Percentiles rank a stretch among this genome's conserved stretches.
These are phyloP conservation scores for Cephus runcator DNA, from an alignment of 2,888 invertebrate genomes.

Conservation along the genomic window DNA sequence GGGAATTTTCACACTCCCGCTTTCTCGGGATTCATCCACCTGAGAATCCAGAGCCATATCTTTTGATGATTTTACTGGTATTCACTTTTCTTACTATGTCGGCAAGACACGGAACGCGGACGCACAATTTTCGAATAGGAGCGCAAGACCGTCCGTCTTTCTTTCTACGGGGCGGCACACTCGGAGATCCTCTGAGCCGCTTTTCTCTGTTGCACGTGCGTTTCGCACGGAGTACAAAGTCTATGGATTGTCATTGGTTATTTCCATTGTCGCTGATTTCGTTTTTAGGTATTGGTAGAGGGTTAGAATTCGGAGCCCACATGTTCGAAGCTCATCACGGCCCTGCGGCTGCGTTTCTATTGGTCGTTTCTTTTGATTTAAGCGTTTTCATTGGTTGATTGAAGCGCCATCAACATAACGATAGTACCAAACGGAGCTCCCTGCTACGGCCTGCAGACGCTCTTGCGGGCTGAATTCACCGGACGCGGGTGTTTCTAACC, in stretches of 20 bases:
- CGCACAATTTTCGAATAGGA: slow-evolving; percentile 24
- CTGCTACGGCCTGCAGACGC: not conserved
- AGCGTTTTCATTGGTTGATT: not conserved
- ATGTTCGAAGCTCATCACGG: not conserved
- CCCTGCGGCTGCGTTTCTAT: not conserved
- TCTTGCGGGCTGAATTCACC: not conserved
- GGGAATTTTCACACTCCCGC: slow-evolving; percentile 55
- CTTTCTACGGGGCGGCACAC: slow-evolving; percentile 36
- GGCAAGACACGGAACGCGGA: slow-evolving; percentile 20
- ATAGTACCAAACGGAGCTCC: not conserved
- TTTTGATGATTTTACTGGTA: slow-evolving; percentile 11
- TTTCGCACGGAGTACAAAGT: slow-evolving; percentile 52
- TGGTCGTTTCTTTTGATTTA: not conserved
- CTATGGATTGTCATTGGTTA: slow-evolving; percentile 27
- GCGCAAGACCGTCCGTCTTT: slow-evolving; percentile 27
- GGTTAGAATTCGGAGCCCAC: not conserved
- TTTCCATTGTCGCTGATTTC: not conserved
- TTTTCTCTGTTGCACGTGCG: slow-evolving; percentile 48
- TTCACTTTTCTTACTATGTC: slow-evolving; percentile 2
- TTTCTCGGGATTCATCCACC: slow-evolving; percentile 59
- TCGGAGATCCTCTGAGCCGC: slow-evolving; percentile 28
- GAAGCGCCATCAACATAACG: not conserved
- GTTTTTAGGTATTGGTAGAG: not conserved
- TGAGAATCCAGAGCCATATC: slow-evolving; percentile 64
- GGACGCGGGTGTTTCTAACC: not conserved